A percentile compares a stretch with the other conserved stretches of the same genome.
These are phyloP conservation scores for Drosophila sulfurigaster DNA, from an alignment of 1,140 invertebrate genomes.

Conservation along the genomic window DNA sequence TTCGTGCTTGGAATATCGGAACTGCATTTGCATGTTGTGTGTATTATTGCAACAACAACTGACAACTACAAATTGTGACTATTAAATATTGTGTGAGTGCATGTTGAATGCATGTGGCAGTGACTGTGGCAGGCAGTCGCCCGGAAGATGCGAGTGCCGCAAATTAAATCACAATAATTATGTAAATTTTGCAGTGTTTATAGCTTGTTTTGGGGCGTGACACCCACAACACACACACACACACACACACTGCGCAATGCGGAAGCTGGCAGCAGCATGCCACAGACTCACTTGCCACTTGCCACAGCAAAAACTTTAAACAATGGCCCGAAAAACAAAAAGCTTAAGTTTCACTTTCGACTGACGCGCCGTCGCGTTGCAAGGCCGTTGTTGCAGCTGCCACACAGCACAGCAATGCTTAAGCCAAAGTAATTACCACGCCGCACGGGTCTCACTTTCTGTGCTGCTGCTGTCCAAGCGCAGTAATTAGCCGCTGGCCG, in stretches of 20 bases:
- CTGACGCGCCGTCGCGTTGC: conserved; percentile 26
- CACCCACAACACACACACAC: conserved; percentile 56
- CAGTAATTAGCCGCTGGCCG: conserved; percentile 47
- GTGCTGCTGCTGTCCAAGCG: conserved; percentile 9
- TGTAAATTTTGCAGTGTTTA: conserved; percentile 55
- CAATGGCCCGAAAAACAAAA: conserved; percentile 16
- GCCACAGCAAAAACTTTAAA: conserved; percentile 12
- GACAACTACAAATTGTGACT: conserved; percentile 46
- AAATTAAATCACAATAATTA: conserved; percentile 77
- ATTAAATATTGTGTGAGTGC: conserved; percentile 27
- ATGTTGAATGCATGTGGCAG: background rate
- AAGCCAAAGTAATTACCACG: conserved; percentile 48
- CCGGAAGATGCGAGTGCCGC: conserved; percentile 43
- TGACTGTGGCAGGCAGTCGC: background rate
- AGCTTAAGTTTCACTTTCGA: conserved; percentile 52
- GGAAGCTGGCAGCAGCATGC: conserved; percentile 50
- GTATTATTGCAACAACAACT: conserved; percentile 1
- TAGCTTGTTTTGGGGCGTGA: conserved; percentile 38
- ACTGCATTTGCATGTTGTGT: conserved; percentile 47
- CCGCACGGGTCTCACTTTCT: conserved; percentile 46
- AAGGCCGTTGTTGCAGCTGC: conserved; percentile 42
- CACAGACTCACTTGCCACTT: background rate
- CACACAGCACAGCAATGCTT: background rate
- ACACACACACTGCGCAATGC: conserved; percentile 25
- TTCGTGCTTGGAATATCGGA: conserved; percentile 36